Evolutionary conservation across 1,140 invertebrate genomes (phyloP).

Genomic region (Trichogramma pretiosum): DNA sequence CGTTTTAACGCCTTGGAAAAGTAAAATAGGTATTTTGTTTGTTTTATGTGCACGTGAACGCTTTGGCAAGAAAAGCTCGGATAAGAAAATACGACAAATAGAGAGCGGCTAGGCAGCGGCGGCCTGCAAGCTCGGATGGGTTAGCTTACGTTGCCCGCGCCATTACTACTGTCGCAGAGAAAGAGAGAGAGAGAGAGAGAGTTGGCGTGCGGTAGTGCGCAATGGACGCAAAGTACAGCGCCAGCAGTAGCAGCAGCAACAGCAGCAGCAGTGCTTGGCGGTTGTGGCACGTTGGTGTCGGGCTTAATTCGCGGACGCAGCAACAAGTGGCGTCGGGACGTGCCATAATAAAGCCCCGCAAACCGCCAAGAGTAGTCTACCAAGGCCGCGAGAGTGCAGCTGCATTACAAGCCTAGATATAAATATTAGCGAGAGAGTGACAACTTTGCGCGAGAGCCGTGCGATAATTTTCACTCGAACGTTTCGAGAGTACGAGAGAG

Average conservation of each 20-base stretch:
- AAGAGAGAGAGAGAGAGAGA: not conserved
- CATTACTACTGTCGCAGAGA: no score
- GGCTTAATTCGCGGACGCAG: slow-evolving; percentile 25
- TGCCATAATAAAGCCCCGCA: no score
- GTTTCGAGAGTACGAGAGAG: no score
- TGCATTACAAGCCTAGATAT: not conserved
- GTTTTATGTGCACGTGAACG: no score
- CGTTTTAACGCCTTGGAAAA: no score
- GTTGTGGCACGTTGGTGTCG: no score
- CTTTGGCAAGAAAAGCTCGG: no score
- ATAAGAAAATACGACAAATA: no score
- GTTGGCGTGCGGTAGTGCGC: slow-evolving; percentile 6
- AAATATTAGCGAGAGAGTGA: not conserved
- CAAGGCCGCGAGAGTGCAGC: not conserved
- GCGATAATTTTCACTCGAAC: slow-evolving; percentile 3
- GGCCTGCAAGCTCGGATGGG: slow-evolving; percentile 29
- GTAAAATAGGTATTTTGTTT: no score
- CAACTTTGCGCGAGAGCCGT: not conserved
- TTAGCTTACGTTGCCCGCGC: no score
- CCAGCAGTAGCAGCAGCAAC: slow-evolving; percentile 23
- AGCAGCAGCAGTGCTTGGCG: slow-evolving; percentile 9
- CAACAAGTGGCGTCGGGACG: slow-evolving; percentile 26
- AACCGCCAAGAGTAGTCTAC: slow-evolving; percentile 10
- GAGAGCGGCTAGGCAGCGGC: no score
- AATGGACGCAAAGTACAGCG: slow-evolving; percentile 18